Conservation (phyloP, 2,113 vertebrate genomes). For the Rhizomys pruinosus region DNA sequence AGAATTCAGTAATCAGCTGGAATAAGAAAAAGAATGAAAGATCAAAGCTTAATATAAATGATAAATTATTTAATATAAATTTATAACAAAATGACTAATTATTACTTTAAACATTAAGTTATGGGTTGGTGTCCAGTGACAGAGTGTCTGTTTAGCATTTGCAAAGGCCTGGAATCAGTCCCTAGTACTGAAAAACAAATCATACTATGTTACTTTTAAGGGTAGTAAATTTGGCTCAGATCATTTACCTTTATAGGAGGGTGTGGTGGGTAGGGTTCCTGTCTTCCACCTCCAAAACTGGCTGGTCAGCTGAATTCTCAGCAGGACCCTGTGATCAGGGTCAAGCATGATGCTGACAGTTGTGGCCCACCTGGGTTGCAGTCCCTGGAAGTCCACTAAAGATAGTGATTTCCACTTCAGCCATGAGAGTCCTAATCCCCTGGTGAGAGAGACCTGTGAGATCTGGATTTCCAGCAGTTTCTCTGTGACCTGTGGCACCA, state of each 20-base stretch:
- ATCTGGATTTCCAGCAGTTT: background rate
- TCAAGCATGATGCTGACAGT: too few relatives aligned
- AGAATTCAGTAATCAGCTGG: background rate
- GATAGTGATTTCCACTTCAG: background rate
- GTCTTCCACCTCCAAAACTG: background rate
- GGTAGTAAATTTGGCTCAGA: too few relatives aligned
- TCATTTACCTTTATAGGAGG: rapidly evolving
- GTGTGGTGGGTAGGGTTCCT: background rate
- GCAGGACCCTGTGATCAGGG: background rate
- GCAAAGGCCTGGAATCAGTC: background rate
- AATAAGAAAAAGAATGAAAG: background rate
- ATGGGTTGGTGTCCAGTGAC: too few relatives aligned
- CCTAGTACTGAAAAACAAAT: background rate
- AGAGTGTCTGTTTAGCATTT: background rate
- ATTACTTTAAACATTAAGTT: background rate
- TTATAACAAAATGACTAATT: background rate
- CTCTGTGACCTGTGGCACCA: background rate
- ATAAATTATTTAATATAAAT: background rate
- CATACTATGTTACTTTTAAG: background rate
- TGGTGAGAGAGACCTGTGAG: background rate
- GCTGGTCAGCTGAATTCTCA: background rate
- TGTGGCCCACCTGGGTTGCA: too few relatives aligned
- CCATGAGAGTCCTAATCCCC: background rate
- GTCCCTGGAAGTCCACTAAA: background rate
- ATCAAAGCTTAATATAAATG: too few relatives aligned